A percentile compares a stretch with the other conserved stretches of the same genome.
Evolutionary conservation across 1,140 invertebrate species (phyloP).

Genomic region (Pantala flavescens): DNA sequence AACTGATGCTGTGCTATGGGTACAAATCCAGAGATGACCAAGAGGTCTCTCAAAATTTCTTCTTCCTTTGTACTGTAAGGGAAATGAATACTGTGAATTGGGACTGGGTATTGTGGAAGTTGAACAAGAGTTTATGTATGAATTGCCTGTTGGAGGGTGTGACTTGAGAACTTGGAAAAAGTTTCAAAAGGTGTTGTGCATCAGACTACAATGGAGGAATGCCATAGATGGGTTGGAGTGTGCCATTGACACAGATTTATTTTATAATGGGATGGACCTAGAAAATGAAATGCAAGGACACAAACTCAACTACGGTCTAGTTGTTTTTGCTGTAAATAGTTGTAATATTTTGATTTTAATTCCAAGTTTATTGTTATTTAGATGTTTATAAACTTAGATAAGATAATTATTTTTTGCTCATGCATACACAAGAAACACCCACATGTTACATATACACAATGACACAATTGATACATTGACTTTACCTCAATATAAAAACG

Average conservation of each 20-base stretch:
- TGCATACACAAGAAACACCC: slow-evolving; percentile 14
- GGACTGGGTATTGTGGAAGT: background rate
- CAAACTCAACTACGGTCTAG: background rate
- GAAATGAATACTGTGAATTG: slow-evolving; percentile 10
- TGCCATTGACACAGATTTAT: slow-evolving; percentile 9
- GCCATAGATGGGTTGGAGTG: background rate
- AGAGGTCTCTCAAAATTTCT: background rate
- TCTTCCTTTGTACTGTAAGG: slow-evolving; percentile 5
- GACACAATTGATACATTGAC: background rate
- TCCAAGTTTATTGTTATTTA: slow-evolving; percentile 11
- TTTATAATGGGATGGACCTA: slow-evolving; percentile 9
- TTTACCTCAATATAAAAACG: slow-evolving; percentile 7
- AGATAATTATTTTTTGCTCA: slow-evolving; percentile 14
- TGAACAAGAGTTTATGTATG: background rate
- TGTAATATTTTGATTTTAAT: slow-evolving; percentile 15
- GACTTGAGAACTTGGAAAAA: background rate
- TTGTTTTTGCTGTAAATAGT: slow-evolving; percentile 16
- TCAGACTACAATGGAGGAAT: background rate
- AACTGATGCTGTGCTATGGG: slow-evolving; percentile 8
- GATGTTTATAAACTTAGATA: slow-evolving; percentile 12
- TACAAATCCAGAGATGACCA: slow-evolving; percentile 6
- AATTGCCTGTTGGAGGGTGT: background rate
- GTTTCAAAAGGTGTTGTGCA: slow-evolving; percentile 1
- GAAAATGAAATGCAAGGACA: background rate
- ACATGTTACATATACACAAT: slow-evolving; percentile 6